A percentile compares a stretch with the other conserved stretches of the same genome.
phyloP scores from a whole-genome alignment of 2,797 vertebrate genomes.

The Helarctos malayanus region DNA sequence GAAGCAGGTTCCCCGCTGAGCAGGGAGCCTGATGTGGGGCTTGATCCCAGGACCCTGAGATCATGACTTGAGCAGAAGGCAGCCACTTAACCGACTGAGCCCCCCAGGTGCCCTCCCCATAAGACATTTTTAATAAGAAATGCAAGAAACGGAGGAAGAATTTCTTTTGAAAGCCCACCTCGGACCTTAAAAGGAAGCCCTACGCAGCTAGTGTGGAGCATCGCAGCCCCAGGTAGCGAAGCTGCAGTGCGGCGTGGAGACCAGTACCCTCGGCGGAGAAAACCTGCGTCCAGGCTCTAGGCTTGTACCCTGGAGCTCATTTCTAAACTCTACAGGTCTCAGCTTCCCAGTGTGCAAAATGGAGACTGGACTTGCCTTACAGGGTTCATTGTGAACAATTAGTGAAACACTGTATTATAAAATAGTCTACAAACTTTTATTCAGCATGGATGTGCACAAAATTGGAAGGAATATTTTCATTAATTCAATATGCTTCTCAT shows the following conservation, averaged over 20 bases:
- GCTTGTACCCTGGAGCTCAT: too few species aligned
- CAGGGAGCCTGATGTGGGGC: too few species aligned
- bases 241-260: not conserved
- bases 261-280: accelerated
- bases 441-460: not conserved
- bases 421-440: not conserved
- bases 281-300: too few species aligned
- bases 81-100: not conserved
- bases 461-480: not conserved
- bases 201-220: accelerated
- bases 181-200: not conserved
- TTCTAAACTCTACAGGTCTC: not conserved
- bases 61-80: not conserved
- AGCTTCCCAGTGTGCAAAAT: not conserved
- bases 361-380: not conserved
- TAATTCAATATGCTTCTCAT: not conserved
- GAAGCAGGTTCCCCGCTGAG: not conserved
- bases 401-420: not conserved
- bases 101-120: not conserved
- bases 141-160: not conserved
- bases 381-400: not conserved
- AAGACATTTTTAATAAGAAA: not conserved
- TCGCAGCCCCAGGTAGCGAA: accelerated
- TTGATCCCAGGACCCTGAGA: not conserved
- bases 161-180: not conserved